Evolutionary conservation across 2,888 invertebrate species (phyloP).

Genomic region (Mamestra brassicae): DNA sequence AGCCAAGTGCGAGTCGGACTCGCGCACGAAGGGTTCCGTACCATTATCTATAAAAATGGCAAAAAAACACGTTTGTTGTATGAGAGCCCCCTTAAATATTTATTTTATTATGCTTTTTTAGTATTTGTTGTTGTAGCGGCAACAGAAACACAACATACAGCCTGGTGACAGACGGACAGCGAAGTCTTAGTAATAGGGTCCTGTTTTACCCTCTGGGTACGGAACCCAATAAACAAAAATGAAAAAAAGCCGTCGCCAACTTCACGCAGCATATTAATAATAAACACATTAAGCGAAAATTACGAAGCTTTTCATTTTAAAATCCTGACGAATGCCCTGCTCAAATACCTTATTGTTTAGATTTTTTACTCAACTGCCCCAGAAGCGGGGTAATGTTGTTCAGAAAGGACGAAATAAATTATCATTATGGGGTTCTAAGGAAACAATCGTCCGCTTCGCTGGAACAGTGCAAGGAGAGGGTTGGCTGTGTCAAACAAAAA

Average conservation of each 20-base stretch:
- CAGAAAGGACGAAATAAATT: slow-evolving; percentile 72
- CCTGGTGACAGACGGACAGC: no score
- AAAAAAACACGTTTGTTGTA: no score
- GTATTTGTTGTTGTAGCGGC: no score
- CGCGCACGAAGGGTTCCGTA: no score
- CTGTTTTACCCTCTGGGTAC: no score
- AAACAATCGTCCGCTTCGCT: slow-evolving; percentile 68
- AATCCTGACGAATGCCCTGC: slow-evolving; percentile 68
- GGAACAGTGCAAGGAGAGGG: slow-evolving; percentile 55
- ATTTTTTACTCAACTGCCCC: slow-evolving; percentile 59
- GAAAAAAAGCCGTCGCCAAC: slow-evolving; percentile 2
- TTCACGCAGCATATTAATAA: slow-evolving; percentile 45
- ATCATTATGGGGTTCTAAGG: slow-evolving; percentile 72
- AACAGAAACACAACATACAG: no score
- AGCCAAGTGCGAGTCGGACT: no score
- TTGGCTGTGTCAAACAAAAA: slow-evolving; percentile 61
- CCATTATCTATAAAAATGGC: no score
- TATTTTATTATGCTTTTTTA: no score
- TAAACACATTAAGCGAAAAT: slow-evolving; percentile 53
- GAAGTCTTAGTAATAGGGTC: no score
- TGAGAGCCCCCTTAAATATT: no score
- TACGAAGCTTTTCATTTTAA: slow-evolving; percentile 62
- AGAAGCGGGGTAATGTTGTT: slow-evolving; percentile 28
- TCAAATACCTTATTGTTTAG: slow-evolving; percentile 58
- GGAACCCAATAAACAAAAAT: neutral